Conservation (phyloP, 2,113 vertebrate genomes). For the Misgurnus mizolepis region DNA sequence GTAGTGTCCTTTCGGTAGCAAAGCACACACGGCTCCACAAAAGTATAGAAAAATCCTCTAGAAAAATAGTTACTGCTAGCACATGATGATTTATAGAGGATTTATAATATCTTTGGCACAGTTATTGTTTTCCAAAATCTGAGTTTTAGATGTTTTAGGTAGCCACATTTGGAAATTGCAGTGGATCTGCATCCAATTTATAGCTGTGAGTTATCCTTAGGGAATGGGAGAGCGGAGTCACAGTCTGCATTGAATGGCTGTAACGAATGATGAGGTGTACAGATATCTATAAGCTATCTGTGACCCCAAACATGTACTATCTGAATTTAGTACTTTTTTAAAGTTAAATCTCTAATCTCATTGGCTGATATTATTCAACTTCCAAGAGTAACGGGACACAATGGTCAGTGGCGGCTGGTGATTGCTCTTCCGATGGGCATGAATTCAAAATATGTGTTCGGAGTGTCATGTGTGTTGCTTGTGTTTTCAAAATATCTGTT, state of each 20-base stretch:
- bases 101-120: conserved; percentile 72
- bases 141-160: conserved; percentile 77
- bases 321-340: no score
- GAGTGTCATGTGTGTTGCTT: no score
- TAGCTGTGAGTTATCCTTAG: conserved; percentile 42
- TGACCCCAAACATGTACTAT: no score
- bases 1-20: conserved; percentile 68
- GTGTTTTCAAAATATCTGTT: no score
- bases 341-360: no score
- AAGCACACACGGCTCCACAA: conserved; percentile 51
- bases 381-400: no score
- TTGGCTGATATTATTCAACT: no score
- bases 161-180: conserved; percentile 69
- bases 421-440: no score
- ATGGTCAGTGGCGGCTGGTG: no score
- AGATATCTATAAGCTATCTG: neutral
- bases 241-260: neutral
- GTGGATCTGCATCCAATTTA: conserved; percentile 58
- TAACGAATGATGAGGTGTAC: neutral
- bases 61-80: conserved; percentile 43
- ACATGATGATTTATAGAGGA: conserved; percentile 67
- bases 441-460: no score
- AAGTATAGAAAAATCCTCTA: conserved; percentile 33
- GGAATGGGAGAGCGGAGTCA: conserved; percentile 19
- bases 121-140: conserved; percentile 71